A percentile compares a stretch with the other conserved stretches of the same genome.
Conservation (phyloP, 2,797 vertebrate species). For the Perodicticus potto region DNA sequence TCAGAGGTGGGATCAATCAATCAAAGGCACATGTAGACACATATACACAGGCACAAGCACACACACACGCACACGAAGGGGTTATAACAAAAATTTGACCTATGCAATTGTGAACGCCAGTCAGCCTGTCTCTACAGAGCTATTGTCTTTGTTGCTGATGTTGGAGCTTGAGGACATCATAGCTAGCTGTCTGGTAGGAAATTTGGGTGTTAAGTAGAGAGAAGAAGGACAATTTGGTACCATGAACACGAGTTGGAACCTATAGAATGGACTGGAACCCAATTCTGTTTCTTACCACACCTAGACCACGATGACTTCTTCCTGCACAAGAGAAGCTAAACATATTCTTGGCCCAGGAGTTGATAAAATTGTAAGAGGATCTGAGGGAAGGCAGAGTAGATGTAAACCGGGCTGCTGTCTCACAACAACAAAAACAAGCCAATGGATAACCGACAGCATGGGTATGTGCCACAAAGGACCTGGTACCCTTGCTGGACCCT, state of each 20-base stretch:
- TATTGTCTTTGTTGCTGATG: background rate
- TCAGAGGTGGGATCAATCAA: background rate
- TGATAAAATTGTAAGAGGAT: background rate
- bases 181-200: background rate
- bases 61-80: background rate
- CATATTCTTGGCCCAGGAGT: accelerated
- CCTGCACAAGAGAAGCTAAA: background rate
- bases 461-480: no score
- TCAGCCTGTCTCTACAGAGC: background rate
- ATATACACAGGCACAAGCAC: no score
- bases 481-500: accelerated
- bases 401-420: background rate
- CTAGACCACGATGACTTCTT: background rate
- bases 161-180: background rate
- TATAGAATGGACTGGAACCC: background rate
- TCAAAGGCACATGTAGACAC: background rate
- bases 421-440: background rate
- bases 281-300: background rate
- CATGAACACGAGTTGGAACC: background rate
- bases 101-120: background rate
- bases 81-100: background rate
- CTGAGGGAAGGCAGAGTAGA: background rate
- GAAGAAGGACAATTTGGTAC: background rate
- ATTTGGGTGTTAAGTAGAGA: background rate
- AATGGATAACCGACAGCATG: background rate